Evolutionary conservation across 2,797 vertebrate species (phyloP).

Genomic region (Otus scops): DNA sequence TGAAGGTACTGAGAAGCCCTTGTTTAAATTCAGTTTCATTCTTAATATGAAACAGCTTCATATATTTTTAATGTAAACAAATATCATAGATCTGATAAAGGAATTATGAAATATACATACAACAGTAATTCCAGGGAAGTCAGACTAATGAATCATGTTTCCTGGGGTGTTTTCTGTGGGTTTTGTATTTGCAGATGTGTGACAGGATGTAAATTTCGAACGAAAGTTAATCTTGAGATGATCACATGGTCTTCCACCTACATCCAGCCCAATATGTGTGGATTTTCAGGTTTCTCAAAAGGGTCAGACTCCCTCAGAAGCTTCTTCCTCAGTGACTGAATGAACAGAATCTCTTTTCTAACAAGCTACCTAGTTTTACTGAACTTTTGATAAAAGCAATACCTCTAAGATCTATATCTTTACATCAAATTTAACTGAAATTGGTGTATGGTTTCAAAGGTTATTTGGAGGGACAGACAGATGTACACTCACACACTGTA

Average conservation of each 20-base stretch:
- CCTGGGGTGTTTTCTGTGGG: background rate
- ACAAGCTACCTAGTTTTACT: background rate
- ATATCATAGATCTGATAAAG: background rate
- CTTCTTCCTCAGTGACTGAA: background rate
- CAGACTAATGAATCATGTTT: background rate
- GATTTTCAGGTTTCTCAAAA: background rate
- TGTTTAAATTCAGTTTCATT: background rate
- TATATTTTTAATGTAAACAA: background rate
- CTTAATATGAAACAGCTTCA: background rate
- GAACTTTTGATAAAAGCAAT: background rate
- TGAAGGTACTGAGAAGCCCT: background rate
- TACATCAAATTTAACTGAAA: background rate
- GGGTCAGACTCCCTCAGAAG: background rate
- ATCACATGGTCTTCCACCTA: background rate
- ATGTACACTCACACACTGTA: background rate
- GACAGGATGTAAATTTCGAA: background rate
- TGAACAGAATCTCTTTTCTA: background rate
- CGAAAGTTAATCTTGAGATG: background rate
- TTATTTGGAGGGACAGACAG: background rate
- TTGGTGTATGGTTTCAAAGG: background rate
- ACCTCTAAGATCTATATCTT: background rate
- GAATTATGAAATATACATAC: background rate
- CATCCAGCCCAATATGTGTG: background rate
- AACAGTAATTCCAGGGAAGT: background rate
- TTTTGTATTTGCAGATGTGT: background rate